Percentiles rank a stretch among this genome's conserved stretches.
Conservation (phyloP, 1,140 invertebrate genomes). For the Pseudomyrmex flavicornis region DNA sequence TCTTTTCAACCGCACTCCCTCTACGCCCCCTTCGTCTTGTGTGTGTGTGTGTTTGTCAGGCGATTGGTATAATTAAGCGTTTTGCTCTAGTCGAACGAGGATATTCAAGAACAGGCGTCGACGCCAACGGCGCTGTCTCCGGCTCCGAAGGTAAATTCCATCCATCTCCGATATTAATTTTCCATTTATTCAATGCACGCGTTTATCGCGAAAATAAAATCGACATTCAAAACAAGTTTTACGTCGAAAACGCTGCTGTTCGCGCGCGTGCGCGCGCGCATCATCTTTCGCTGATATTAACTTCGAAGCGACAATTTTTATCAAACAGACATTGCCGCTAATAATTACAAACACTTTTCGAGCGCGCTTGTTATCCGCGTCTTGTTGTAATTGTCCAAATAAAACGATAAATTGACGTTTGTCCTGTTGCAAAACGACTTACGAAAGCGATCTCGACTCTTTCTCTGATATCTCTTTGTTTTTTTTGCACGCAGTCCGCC, state of each 20-base stretch:
- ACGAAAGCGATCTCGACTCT: slow-evolving; percentile 39
- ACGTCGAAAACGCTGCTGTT: too few relatives aligned
- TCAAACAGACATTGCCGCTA: too few relatives aligned
- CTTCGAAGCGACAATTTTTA: too few relatives aligned
- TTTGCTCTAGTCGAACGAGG: slow-evolving; percentile 76
- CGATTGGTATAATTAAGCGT: slow-evolving; percentile 55
- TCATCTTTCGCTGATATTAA: too few relatives aligned
- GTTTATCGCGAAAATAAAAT: neutral
- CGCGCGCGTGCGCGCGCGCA: too few relatives aligned
- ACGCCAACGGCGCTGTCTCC: slow-evolving; percentile 79
- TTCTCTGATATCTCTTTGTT: slow-evolving; percentile 10
- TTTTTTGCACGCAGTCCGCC: slow-evolving; percentile 68
- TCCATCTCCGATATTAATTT: neutral
- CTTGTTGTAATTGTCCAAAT: neutral
- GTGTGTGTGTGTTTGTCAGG: neutral
- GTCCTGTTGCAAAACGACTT: slow-evolving; percentile 27
- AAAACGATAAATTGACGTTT: slow-evolving; percentile 10
- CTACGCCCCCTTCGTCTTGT: neutral
- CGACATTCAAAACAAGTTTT: too few relatives aligned
- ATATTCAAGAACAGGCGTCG: slow-evolving; percentile 78
- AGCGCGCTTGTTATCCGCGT: neutral
- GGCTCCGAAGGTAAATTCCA: slow-evolving; percentile 75
- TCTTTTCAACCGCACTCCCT: neutral
- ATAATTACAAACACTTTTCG: neutral
- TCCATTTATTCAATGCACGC: neutral